These are phyloP conservation scores for Acleris laterana DNA, from an alignment of 2,888 invertebrate genomes.

Conservation along the genomic window DNA sequence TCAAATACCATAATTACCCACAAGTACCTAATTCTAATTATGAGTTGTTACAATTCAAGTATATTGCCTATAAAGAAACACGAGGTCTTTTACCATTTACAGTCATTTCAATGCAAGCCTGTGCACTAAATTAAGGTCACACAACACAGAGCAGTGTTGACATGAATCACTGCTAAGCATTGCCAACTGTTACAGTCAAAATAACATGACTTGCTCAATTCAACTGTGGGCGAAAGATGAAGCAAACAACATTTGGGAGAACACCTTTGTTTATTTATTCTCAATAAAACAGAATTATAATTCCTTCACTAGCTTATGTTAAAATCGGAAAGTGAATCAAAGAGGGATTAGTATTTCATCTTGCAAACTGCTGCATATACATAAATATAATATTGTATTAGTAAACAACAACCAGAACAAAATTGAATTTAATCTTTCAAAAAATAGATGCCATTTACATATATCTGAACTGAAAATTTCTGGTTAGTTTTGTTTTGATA, in stretches of 20 bases:
- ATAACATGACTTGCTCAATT: constrained; percentile 71
- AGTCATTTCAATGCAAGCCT: constrained; percentile 53
- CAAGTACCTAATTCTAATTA: constrained; percentile 32
- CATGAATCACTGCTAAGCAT: constrained; percentile 28
- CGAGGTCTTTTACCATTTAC: constrained; percentile 37
- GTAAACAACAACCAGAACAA: constrained; percentile 33
- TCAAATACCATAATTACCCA: constrained; percentile 37
- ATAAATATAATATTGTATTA: constrained; percentile 49
- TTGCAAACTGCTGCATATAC: constrained; percentile 58
- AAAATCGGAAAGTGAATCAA: constrained; percentile 62
- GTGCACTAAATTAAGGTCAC: constrained; percentile 38
- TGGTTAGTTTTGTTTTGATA: constrained; percentile 74
- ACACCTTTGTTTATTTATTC: constrained; percentile 74
- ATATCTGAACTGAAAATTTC: constrained; percentile 73
- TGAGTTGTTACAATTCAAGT: constrained; percentile 30
- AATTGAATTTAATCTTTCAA: constrained; percentile 64
- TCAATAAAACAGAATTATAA: constrained; percentile 81
- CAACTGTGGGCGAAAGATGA: constrained; percentile 56
- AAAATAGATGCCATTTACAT: constrained; percentile 75
- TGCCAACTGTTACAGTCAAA: constrained; percentile 63
- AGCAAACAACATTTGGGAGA: constrained; percentile 67
- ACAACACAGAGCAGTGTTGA: constrained; percentile 10
- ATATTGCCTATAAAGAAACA: constrained; percentile 15
- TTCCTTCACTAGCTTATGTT: constrained; percentile 80
- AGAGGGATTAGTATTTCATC: constrained; percentile 65